Conservation (phyloP, 2,888 invertebrate species). For the Parnassius glacialis region DNA sequence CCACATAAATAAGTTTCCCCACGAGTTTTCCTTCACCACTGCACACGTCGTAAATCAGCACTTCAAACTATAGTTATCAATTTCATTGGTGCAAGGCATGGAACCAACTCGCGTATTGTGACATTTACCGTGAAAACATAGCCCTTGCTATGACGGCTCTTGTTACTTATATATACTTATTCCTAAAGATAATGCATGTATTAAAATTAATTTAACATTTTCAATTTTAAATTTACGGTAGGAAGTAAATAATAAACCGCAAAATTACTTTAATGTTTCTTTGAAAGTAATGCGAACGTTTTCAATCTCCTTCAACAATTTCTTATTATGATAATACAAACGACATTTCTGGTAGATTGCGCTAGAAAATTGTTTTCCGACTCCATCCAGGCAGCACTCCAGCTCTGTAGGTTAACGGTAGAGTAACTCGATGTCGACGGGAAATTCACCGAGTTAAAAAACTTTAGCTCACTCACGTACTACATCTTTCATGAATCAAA, state of each 20-base stretch:
- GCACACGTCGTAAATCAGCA: too few species aligned
- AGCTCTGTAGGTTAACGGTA: conserved; percentile 11
- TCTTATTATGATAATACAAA: conserved; percentile 31
- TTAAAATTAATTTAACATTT: too few species aligned
- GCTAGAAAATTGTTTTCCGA: conserved; percentile 34
- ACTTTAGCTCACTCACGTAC: conserved; percentile 5
- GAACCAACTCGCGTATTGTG: too few species aligned
- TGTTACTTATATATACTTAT: too few species aligned
- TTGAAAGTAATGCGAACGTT: conserved; percentile 24
- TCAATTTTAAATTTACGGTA: neutral
- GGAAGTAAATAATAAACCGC: conserved; percentile 20
- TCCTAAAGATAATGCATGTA: too few species aligned
- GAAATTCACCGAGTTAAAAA: conserved; percentile 20
- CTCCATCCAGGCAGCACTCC: conserved; percentile 17
- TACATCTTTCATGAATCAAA: neutral
- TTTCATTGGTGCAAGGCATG: too few species aligned
- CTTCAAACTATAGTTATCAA: too few species aligned
- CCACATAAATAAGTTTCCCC: too few species aligned
- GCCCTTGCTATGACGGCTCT: too few species aligned
- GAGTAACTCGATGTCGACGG: conserved; percentile 1
- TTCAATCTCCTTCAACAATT: conserved; percentile 30
- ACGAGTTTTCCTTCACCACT: too few species aligned
- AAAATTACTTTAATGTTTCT: conserved; percentile 15
- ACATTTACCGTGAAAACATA: too few species aligned
- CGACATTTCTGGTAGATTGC: conserved; percentile 34